phyloP scores from a whole-genome alignment of 2,797 vertebrate species.

The Gila robusta region DNA sequence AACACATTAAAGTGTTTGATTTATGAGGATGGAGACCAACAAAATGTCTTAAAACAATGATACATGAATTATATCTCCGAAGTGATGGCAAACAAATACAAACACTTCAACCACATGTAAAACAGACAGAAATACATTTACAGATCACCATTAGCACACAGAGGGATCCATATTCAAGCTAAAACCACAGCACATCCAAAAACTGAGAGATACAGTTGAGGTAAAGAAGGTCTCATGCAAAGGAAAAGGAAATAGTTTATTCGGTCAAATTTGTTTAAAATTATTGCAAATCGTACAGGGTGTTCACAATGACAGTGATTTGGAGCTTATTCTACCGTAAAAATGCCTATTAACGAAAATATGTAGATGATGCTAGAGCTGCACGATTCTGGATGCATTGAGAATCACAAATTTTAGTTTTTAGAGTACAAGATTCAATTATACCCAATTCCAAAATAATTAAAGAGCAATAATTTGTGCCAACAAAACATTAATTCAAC shows the following conservation, averaged over 20 bases:
- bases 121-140: slow-evolving; percentile 40
- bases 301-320: slow-evolving; percentile 2
- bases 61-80: slow-evolving; percentile 17
- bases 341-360: background rate
- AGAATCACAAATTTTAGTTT: background rate
- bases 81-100: slow-evolving; percentile 40
- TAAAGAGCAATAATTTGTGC: no score
- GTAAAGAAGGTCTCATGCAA: slow-evolving; percentile 32
- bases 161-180: slow-evolving; percentile 29
- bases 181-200: background rate
- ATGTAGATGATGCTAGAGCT: background rate
- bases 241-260: slow-evolving; percentile 20
- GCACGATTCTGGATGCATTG: background rate
- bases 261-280: background rate
- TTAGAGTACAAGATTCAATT: no score
- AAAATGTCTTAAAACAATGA: slow-evolving; percentile 30
- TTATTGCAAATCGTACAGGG: background rate
- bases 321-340: background rate
- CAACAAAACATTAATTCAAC: background rate
- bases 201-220: slow-evolving; percentile 23
- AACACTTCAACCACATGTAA: slow-evolving; percentile 34
- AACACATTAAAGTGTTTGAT: slow-evolving; percentile 47
- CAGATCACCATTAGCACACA: slow-evolving; percentile 34
- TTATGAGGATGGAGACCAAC: slow-evolving; percentile 42
- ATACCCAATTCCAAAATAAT: no score